These are phyloP conservation scores for Philereme transversata DNA, from an alignment of 2,888 invertebrate species.

Conservation along the genomic window DNA sequence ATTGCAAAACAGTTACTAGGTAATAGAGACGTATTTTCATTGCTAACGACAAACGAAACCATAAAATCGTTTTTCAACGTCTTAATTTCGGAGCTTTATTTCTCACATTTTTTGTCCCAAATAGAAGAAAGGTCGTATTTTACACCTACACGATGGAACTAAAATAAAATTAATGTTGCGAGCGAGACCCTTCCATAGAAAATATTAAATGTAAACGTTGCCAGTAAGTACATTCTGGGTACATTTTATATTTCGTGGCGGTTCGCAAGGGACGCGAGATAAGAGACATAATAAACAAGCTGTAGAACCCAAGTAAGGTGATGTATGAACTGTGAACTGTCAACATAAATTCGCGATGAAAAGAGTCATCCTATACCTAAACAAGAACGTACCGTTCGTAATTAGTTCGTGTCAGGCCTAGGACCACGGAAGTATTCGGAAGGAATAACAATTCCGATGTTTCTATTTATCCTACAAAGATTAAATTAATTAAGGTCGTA, in stretches of 20 bases:
- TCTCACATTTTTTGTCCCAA: conserved; percentile 9
- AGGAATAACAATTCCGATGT: no score
- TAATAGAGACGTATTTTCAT: not conserved
- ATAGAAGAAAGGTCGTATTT: conserved; percentile 29
- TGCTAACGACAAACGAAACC: not conserved
- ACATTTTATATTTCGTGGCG: conserved; percentile 38
- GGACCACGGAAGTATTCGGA: no score
- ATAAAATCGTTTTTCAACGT: not conserved
- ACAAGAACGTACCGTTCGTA: no score
- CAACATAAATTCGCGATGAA: no score
- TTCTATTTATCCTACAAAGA: no score
- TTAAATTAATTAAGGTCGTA: no score
- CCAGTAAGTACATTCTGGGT: conserved; percentile 27
- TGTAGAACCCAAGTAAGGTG: not conserved
- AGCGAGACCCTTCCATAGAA: conserved; percentile 39
- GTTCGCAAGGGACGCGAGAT: conserved; percentile 25
- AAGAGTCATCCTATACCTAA: no score
- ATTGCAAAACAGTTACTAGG: no score
- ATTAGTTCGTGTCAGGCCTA: no score
- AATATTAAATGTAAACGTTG: conserved; percentile 38
- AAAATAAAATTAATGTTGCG: conserved; percentile 43
- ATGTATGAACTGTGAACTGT: no score
- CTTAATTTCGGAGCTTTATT: conserved; percentile 3
- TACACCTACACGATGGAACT: conserved; percentile 42
- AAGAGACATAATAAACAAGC: conserved; percentile 11